These are phyloP conservation scores for Dascillus cervinus DNA, from an alignment of 2,888 invertebrate species.

Conservation along the genomic window DNA sequence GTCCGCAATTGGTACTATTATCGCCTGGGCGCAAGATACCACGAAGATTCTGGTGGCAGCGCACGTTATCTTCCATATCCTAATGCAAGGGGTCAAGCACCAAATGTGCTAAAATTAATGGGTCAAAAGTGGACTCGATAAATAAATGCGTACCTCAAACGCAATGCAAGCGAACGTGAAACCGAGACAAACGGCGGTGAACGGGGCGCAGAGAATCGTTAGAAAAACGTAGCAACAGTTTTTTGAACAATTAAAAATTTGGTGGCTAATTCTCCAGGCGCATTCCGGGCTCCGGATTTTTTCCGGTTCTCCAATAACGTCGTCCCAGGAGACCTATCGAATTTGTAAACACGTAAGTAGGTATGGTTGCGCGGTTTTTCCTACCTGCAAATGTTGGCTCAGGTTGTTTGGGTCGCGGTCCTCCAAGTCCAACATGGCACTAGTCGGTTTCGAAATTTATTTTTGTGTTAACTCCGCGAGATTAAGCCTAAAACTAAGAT, in stretches of 20 bases:
- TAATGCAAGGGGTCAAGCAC: conserved; percentile 61
- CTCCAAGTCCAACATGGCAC: conserved; percentile 48
- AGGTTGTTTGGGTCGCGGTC: conserved; percentile 64
- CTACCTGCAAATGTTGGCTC: conserved; percentile 65
- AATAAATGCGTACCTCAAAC: conserved; percentile 59
- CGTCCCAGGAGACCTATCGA: conserved; percentile 60
- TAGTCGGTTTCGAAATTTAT: conserved; percentile 40
- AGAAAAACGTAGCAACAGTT: conserved; percentile 64
- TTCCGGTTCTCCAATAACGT: conserved; percentile 64
- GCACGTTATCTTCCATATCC: conserved; percentile 60
- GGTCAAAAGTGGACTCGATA: too few species aligned
- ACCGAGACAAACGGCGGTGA: conserved; percentile 58
- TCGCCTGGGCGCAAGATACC: conserved; percentile 51
- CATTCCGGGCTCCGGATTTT: conserved; percentile 62
- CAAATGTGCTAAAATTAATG: conserved; percentile 59
- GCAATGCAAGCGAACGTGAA: conserved; percentile 62
- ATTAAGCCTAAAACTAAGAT: conserved; percentile 12
- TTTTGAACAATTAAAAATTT: conserved; percentile 57
- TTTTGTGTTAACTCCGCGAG: conserved; percentile 8
- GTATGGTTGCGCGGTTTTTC: conserved; percentile 14
- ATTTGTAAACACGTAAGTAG: conserved; percentile 3
- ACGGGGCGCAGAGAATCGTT: conserved; percentile 59
- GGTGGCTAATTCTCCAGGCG: conserved; percentile 59
- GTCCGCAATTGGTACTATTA: conserved; percentile 55
- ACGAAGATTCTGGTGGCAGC: conserved; percentile 52